These are phyloP conservation scores for Paramormyrops hopkinsi DNA, from an alignment of 2,797 vertebrate genomes.

Conservation along the genomic window DNA sequence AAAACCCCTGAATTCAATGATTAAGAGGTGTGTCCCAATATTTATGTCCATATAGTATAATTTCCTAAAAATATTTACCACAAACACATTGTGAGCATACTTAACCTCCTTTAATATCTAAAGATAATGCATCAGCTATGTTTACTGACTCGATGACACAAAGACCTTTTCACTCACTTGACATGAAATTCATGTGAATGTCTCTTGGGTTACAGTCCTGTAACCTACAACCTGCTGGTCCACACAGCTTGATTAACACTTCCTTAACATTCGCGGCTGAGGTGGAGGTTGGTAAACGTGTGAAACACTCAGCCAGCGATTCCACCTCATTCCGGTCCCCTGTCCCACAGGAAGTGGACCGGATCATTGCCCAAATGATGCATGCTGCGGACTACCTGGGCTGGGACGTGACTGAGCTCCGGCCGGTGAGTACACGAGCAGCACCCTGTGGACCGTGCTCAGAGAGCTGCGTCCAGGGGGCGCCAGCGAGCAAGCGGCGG, in stretches of 20 bases:
- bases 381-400: constrained; percentile 82
- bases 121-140: background rate
- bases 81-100: background rate
- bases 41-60: background rate
- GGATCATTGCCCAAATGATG: constrained; percentile 87
- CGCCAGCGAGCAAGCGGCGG: background rate
- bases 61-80: background rate
- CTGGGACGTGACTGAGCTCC: constrained; percentile 85
- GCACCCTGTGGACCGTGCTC: too few species aligned
- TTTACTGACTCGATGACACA: background rate
- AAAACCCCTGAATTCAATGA: background rate
- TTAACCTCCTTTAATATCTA: background rate
- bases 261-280: background rate
- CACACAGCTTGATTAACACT: background rate
- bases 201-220: background rate
- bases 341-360: constrained; percentile 76
- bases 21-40: background rate
- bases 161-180: background rate
- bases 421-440: constrained; percentile 59
- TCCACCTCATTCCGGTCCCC: background rate
- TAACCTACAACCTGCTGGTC: background rate
- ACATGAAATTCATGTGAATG: background rate
- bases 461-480: background rate
- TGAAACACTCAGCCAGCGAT: background rate
- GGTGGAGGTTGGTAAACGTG: background rate